Evolutionary conservation across 2,888 invertebrate species (phyloP), one percentile per base, ranked within the genome.

Genomic region (Ophion costatus): DNA sequence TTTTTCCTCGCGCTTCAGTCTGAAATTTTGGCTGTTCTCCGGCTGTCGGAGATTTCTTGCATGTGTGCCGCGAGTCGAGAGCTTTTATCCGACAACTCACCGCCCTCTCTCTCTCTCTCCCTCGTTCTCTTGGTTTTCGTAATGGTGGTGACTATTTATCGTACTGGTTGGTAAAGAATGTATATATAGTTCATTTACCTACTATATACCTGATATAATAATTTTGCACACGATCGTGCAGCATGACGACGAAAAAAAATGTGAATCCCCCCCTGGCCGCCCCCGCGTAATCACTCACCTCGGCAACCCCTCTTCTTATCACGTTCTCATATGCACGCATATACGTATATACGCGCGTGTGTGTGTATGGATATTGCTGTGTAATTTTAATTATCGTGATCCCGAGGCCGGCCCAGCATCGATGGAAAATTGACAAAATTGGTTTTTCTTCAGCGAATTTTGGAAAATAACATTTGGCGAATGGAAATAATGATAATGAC

Each of bases 271-370:
- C 70, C 77, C 59, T 29, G 59, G 77, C 29, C 61, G 22, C 45
- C 51, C 56, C 20, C 79, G 22, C 20, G 64, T 67, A 59, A 81
- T 81, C 76, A 82, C 85, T 73, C 82, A 59, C 79, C 83, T 81
- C 82, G 64, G 69, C 82, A 82, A 80, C 79, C 82, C 80, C 66
- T 76, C 64, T 79, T 69, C 66, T 85, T 85, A 82, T 85, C 85
- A 67, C 82, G 77, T 17, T 51, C 51, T 51, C 85, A 85, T 73
- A 70, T 57, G 79, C 56, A 64, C 56, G 51, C 61, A 38, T 75
- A 66, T 45, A 45, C 22, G 42, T 61, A 63, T 67, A 24, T 38
- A 51, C 73, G 64, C 22, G 63, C 64, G 61, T 63, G 61, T 77
- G 24, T 76, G 33, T 83, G 33, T 75, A 45, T 79, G 45, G 56